A percentile compares a stretch with the other conserved stretches of the same genome.
Conservation (phyloP, 2,113 vertebrate genomes). For the Paracanthobrama guichenoti region DNA sequence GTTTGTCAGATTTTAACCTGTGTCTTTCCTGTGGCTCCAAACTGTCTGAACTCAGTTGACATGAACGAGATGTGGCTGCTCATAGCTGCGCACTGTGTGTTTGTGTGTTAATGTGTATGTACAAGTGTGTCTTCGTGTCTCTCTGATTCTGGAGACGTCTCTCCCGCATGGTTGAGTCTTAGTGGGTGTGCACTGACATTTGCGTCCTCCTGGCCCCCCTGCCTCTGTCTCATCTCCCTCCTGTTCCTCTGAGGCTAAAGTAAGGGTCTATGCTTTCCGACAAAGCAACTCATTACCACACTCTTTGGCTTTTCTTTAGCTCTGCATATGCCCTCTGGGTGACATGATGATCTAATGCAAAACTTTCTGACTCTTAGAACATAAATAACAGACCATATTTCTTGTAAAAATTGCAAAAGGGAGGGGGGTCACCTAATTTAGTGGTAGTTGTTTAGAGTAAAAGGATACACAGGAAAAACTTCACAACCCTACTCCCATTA, state of each 20-base stretch:
- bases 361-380: not conserved
- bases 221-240: conserved; percentile 24
- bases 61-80: conserved; percentile 35
- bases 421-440: not conserved
- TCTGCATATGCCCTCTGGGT: conserved; percentile 3
- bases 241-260: conserved; percentile 22
- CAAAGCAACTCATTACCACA: conserved; percentile 33
- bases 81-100: conserved; percentile 13
- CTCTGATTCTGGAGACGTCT: conserved; percentile 47
- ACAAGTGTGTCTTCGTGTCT: conserved; percentile 33
- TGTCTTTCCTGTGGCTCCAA: conserved; percentile 12
- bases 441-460: not conserved
- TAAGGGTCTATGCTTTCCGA: conserved; percentile 17
- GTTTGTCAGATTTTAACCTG: not conserved
- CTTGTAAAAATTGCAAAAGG: not conserved
- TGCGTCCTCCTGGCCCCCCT: conserved; percentile 39
- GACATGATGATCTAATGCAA: conserved; percentile 27
- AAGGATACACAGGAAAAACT: not conserved
- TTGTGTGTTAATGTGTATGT: conserved; percentile 40
- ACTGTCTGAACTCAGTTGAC: conserved; percentile 31
- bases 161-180: conserved; percentile 44
- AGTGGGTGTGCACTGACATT: conserved; percentile 55
- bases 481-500: not conserved
- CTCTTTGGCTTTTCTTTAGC: not conserved
- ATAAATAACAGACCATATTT: conserved; percentile 1